A percentile compares a stretch with the other conserved stretches of the same genome.
These are phyloP conservation scores for Leptopilina boulardi DNA, from an alignment of 1,140 invertebrate genomes.

Conservation along the genomic window DNA sequence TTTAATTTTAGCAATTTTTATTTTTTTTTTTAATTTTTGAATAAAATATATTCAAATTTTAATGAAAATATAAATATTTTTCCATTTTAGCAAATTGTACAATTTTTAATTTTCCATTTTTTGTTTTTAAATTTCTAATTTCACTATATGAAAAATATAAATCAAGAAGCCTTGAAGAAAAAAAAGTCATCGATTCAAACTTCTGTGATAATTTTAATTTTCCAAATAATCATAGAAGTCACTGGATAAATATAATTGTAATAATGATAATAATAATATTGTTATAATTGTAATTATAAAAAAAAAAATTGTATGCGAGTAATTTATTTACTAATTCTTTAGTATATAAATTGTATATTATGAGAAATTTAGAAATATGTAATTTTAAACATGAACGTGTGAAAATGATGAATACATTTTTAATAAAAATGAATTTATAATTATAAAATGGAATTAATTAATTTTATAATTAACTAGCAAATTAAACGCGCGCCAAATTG, in stretches of 20 bases:
- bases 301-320: background rate
- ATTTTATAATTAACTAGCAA: no score
- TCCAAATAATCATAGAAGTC: background rate
- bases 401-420: background rate
- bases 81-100: no score
- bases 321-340: background rate
- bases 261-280: background rate
- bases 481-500: no score
- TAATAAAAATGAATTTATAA: background rate
- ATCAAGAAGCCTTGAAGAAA: background rate
- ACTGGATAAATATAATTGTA: background rate
- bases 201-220: conserved; percentile 2
- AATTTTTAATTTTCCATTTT: no score
- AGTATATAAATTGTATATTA: background rate
- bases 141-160: no score
- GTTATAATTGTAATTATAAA: conserved; percentile 2
- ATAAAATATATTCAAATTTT: no score
- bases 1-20: background rate
- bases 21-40: no score
- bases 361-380: background rate
- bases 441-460: conserved; percentile 18
- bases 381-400: background rate
- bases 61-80: no score
- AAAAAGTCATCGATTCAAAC: background rate
- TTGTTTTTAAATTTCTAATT: no score